These are phyloP conservation scores for Nowickia ferox DNA, from an alignment of 2,888 invertebrate species.

Conservation along the genomic window DNA sequence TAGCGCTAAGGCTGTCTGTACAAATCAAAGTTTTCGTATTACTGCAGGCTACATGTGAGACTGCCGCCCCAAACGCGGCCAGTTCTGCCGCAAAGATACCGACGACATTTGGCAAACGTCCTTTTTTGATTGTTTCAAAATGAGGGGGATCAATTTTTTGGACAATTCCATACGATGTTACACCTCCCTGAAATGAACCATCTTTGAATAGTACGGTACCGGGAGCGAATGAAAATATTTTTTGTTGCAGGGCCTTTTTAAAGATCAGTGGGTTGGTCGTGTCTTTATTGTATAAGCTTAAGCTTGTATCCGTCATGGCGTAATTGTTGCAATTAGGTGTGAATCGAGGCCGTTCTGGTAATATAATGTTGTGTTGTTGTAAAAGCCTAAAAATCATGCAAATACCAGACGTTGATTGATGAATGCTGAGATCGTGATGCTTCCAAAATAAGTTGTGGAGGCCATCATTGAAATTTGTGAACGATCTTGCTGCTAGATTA, in stretches of 20 bases:
- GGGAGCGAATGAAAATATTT: neutral
- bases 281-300: neutral
- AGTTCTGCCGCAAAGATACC: constrained; percentile 27
- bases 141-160: neutral
- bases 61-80: neutral
- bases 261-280: too few relatives aligned
- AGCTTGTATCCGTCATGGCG: neutral
- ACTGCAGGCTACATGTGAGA: neutral
- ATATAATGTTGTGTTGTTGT: too few relatives aligned
- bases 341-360: too few relatives aligned
- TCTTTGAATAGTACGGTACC: neutral
- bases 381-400: too few relatives aligned
- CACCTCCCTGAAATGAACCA: constrained; percentile 8
- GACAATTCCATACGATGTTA: constrained; percentile 1
- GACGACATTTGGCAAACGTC: neutral
- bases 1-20: constrained; percentile 29
- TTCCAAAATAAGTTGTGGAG: too few relatives aligned
- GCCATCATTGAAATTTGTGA: too few relatives aligned
- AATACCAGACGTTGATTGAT: too few relatives aligned
- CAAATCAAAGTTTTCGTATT: constrained; percentile 13
- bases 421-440: too few relatives aligned
- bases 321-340: too few relatives aligned
- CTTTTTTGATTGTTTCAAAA: neutral
- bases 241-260: neutral
- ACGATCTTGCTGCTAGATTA: too few relatives aligned